These are phyloP conservation scores for Lordiphosa clarofinis DNA, from an alignment of 1,140 invertebrate species.

Conservation along the genomic window DNA sequence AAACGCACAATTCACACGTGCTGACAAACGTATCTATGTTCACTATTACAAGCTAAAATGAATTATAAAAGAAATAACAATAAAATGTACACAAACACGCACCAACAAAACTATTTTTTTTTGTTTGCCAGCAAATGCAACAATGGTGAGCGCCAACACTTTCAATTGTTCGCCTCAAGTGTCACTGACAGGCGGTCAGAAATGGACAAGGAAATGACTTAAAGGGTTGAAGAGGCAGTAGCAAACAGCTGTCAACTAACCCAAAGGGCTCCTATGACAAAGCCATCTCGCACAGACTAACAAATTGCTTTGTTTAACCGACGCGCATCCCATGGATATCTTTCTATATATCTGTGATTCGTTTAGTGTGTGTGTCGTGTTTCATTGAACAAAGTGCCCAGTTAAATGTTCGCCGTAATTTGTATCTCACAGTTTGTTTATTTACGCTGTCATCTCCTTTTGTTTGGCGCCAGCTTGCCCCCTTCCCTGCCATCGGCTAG, in stretches of 20 bases:
- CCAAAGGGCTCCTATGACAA: constrained; percentile 20
- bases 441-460: constrained; percentile 65
- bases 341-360: constrained; percentile 11
- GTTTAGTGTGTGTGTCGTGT: constrained; percentile 3
- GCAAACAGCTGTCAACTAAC: constrained; percentile 30
- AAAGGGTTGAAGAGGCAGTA: constrained; percentile 22
- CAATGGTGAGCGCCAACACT: constrained; percentile 7
- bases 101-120: constrained; percentile 29
- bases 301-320: constrained; percentile 51
- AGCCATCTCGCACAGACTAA: constrained; percentile 15
- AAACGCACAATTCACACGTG: constrained; percentile 36
- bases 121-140: constrained; percentile 17
- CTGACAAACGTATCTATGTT: constrained; percentile 21
- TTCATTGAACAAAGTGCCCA: constrained; percentile 64
- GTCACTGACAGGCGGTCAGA: constrained; percentile 27
- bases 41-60: constrained; percentile 9
- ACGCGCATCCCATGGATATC: constrained; percentile 37
- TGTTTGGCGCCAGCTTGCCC: constrained; percentile 43
- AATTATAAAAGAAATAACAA: constrained; percentile 18
- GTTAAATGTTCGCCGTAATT: constrained; percentile 66
- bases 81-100: constrained; percentile 34
- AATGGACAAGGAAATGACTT: not conserved
- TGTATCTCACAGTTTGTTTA: constrained; percentile 64
- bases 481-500: not conserved
- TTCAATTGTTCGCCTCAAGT: constrained; percentile 7